Evolutionary conservation across 2,797 vertebrate genomes (phyloP), one percentile per base, ranked within the genome.

Genomic region (Triplophysa bombifrons): DNA sequence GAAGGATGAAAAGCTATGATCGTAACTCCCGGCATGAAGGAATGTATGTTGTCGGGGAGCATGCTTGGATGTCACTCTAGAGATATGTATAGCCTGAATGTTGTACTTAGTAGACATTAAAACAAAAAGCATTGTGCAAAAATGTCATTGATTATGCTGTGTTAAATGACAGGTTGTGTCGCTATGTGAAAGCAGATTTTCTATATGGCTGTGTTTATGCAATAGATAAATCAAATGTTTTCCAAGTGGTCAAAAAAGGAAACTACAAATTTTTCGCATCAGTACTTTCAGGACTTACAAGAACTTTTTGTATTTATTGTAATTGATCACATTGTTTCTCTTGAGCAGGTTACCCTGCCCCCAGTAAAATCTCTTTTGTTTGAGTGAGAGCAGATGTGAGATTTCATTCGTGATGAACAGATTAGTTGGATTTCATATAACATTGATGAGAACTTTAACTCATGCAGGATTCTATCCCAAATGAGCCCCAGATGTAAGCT

Each of bases 1-100:
- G 51, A 84, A 63, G 74, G 77, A 82, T 85, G 76, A 83, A 85
- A 80, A 61, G 67, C 71, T 69, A 55, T 63, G 46, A 78, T 73
- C 65, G 61, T 80, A 78, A 82, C 81, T 85, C 68, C 30, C 14
- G 51, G 58, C 63, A 61, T 76, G 69, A 76, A 75, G 48, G 72
- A 72, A 74, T 55, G 67, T 17, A 20, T 66, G 76, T 80, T 80
- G 81, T 83, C 67, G 17, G 63, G 46, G 27, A 78, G 74, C 67
- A 82, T 67, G 80, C 80, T 64, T 72, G 19, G 38, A 81, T 68
- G 82, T 72, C 71, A 17, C 69, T 76, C 72, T 56, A 34, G 66
- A 80, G 61, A 61, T 68, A 69, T 56, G 65, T 74, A 70, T 51
- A 74, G 72, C 55, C 69, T 74, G 58, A 81, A 81, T 83, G 63